Percentiles rank a stretch among this genome's conserved stretches.
Conservation (phyloP, 1,140 invertebrate genomes). For the Achatina immaculata region DNA sequence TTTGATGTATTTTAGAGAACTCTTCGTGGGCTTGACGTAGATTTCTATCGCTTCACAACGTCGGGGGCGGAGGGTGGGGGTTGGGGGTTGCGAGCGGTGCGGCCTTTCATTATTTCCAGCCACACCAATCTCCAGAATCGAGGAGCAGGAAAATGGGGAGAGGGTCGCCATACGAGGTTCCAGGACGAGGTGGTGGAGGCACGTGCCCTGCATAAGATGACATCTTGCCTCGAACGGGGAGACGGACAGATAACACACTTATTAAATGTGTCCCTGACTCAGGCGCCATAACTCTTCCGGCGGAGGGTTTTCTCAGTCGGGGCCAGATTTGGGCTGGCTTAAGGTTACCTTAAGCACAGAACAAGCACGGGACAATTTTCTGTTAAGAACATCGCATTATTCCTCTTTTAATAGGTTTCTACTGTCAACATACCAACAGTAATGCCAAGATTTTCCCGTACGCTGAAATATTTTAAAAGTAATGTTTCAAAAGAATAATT, state of each 20-base stretch:
- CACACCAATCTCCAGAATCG: conserved; percentile 20
- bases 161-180: background rate
- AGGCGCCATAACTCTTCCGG: conserved; percentile 39
- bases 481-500: too few relatives aligned
- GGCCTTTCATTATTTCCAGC: conserved; percentile 11
- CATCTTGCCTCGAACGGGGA: conserved; percentile 11
- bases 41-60: too few relatives aligned
- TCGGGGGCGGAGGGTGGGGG: background rate
- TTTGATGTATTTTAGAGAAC: too few relatives aligned
- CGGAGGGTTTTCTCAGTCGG: background rate
- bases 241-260: conserved; percentile 40
- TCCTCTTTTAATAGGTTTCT: too few relatives aligned
- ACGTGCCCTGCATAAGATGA: conserved; percentile 38
- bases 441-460: too few relatives aligned
- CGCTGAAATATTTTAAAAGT: too few relatives aligned
- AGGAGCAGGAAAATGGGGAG: too few relatives aligned
- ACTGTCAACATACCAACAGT: too few relatives aligned
- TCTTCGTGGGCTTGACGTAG: too few relatives aligned
- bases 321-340: background rate
- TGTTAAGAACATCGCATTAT: too few relatives aligned
- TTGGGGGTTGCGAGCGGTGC: too few relatives aligned
- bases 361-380: too few relatives aligned
- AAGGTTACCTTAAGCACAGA: conserved; percentile 13
- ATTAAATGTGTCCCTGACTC: conserved; percentile 45
- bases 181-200: conserved; percentile 12